Percentiles rank a stretch among this genome's conserved stretches.
These are phyloP conservation scores for Drosophila planitibia DNA, from an alignment of 2,888 invertebrate species.

Conservation along the genomic window DNA sequence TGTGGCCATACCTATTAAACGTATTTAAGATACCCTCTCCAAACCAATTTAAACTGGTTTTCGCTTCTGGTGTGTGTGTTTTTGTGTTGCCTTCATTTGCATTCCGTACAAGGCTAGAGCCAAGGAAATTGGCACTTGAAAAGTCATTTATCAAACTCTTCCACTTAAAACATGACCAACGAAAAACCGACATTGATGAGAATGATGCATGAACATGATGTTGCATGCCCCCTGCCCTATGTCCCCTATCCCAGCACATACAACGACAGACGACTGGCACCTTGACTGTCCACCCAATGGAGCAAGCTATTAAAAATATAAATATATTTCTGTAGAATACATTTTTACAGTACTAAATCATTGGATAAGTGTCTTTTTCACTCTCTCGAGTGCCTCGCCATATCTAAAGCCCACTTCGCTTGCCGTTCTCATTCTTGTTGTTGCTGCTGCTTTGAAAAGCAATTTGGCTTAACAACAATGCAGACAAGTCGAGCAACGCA, in stretches of 20 bases:
- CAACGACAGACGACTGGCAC: not conserved
- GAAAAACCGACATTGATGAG: constrained; percentile 42
- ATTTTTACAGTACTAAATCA: constrained; percentile 52
- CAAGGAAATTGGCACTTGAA: constrained; percentile 66
- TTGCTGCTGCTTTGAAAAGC: constrained; percentile 53
- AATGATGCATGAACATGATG: constrained; percentile 33
- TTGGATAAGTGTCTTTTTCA: constrained; percentile 44
- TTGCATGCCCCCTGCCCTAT: constrained; percentile 8
- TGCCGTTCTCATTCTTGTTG: constrained; percentile 26
- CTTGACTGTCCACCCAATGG: constrained; percentile 21
- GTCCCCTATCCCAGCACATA: not conserved
- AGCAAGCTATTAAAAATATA: constrained; percentile 39
- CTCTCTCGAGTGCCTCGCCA: constrained; percentile 29
- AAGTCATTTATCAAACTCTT: constrained; percentile 62
- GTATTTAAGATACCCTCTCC: not conserved
- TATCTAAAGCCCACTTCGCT: constrained; percentile 33
- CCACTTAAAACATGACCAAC: constrained; percentile 34
- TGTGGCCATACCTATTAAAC: not conserved
- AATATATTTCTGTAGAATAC: constrained; percentile 23
- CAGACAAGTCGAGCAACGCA: constrained; percentile 59
- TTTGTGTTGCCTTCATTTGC: constrained; percentile 19
- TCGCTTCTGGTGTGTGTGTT: not conserved
- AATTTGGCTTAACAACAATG: constrained; percentile 76
- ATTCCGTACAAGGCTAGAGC: constrained; percentile 11
- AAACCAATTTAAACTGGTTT: constrained; percentile 34